A percentile compares a stretch with the other conserved stretches of the same genome.
Conservation (phyloP, 2,888 invertebrate species). For the Tridacna crocea region DNA sequence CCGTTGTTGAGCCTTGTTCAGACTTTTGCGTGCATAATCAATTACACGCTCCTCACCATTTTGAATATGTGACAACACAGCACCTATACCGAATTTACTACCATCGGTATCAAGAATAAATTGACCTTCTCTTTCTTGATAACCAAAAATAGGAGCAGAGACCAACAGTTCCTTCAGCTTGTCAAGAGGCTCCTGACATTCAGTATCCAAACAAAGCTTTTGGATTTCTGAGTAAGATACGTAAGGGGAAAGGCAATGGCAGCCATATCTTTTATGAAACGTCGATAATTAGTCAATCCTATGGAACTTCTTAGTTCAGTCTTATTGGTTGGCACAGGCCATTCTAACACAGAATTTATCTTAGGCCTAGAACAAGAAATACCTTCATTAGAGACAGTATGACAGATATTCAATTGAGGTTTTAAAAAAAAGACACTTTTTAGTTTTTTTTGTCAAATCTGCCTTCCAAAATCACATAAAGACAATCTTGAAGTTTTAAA, state of each 20-base stretch:
- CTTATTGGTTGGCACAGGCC: no score
- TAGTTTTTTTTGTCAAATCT: conserved; percentile 50
- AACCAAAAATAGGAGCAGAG: not conserved
- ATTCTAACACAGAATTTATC: no score
- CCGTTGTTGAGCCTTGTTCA: conserved; percentile 7
- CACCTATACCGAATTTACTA: not conserved
- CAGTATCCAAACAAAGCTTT: not conserved
- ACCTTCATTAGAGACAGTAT: no score
- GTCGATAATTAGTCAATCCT: no score
- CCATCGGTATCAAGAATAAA: conserved; percentile 23
- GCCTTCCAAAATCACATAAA: conserved; percentile 41
- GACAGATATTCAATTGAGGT: conserved; percentile 37
- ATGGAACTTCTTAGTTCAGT: no score
- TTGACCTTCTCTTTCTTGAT: not conserved
- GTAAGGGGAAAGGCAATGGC: conserved; percentile 35
- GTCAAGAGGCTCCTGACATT: not conserved
- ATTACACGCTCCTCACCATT: not conserved
- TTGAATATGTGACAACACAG: no score
- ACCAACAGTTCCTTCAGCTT: not conserved
- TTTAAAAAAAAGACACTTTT: conserved; percentile 55
- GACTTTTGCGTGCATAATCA: conserved; percentile 25
- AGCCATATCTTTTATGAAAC: no score
- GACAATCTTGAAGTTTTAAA: conserved; percentile 35
- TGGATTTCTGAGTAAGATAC: conserved; percentile 24
- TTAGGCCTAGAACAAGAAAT: no score